Base-by-base conservation (phyloP, 2,888 invertebrate genomes). In the Teleiodes luculella region DNA sequence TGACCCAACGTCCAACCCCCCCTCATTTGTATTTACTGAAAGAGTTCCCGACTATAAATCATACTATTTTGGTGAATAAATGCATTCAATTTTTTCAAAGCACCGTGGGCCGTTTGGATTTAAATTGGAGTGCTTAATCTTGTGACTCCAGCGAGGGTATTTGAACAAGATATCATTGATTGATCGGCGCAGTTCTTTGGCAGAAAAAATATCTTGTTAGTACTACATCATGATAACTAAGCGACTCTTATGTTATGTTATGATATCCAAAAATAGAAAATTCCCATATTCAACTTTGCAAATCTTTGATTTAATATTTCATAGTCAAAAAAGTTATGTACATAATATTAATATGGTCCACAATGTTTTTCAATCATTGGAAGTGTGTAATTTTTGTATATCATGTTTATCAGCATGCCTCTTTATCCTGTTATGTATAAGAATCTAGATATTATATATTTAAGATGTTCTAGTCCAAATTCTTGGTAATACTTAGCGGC, bases 11-110 rank as follows among this genome's bases (percentile, higher is more conserved):
- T 80, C 80, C 83, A 78, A 80, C 80, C 79, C 74, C 78, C 73
- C 83, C 82, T 86, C 86, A 86, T 86, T 86, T 86, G 86, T 86
- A 86, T 86, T 86, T 86, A 82, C 80, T 76, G 82, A 86, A 84
- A 85, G 85, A 85, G 85, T 84, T 86, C 74, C 70, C 71, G 76
- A 74, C 72, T 82, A 83, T 86, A 84, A 86, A 86, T 86, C 86
- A 86, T 83, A 74, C 70, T 72, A 67, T 78, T 80, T 84, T 86
- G 85, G 86, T 86, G 80, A 86, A 86, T 86, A 79, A 80, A 75
- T 74, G 75, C 76, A 80, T 82, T 76, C 70, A 77, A 70, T 76
- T 80, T 82, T 84, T 76, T 70, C 68, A 79, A 83, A 83, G 74
- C 74, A 73, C 64, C 59, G 74, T 64, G 62, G 65, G 67, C 60